Base-by-base conservation (phyloP, 2,797 vertebrate genomes). In the Gymnocypris eckloni region DNA sequence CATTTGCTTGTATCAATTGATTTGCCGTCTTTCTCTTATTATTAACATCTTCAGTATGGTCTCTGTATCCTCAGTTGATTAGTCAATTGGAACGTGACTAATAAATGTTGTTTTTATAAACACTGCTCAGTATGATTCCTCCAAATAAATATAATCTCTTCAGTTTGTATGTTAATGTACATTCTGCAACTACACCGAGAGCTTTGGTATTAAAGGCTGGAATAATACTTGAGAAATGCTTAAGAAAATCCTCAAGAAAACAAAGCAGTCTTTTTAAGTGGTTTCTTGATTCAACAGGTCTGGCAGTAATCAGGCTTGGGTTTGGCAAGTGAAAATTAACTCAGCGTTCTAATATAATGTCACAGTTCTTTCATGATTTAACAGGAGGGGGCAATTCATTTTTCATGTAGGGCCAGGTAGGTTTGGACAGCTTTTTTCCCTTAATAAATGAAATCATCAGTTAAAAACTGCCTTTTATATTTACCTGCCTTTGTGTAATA, bases 51-150 rank as follows among this genome's bases (percentile, higher is more conserved):
- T 83, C 92, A 87, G 91, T 92, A 87, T 91, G 90, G 92, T 93
- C 79, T 81, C 93, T 91, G 86, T 93, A 91, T 86, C 79, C 92
- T 92, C 92, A 91, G 94, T 56, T 72, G 91, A 94, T 91, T 86
- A 78, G 50, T 83, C 89, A 48, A 92, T 92, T 92, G 82, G 90
- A 88, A 82, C 39, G 22, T 93, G 90, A 91, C 82, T 90, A 95
- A 95, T 96, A 96, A 96, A 95, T 22, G 88, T 84, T 86, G 92
- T 92, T 89, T 93, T 50, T 28, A 86, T 83, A 90, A 89, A 86
- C 80, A 28, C 25, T 59, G 61, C 43, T 45, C n/a, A 0, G 33
- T 84, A 33, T 41, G 4, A 81, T 22, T 56, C 41, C 15, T 54
- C 39, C n/a, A 48, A 66, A 61, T 82, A 73, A 73, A 50, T 43